Base-by-base conservation (phyloP, 2,888 invertebrate genomes). In the Drosophila falleni region DNA sequence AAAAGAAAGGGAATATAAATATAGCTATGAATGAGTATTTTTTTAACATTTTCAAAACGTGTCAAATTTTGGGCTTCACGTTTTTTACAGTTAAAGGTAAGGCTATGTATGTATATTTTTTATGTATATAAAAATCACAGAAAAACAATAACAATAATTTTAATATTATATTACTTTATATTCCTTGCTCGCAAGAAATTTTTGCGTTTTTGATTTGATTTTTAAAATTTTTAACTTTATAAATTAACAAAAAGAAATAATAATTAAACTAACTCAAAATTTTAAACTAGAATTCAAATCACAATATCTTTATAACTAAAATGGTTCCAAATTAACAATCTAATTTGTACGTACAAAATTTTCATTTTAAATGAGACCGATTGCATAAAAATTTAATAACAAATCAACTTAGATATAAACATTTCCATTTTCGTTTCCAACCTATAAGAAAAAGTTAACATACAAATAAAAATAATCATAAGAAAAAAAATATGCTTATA, bases 291-390 rank as follows among this genome's bases (percentile, higher is more conserved):
- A 71, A 64, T 79, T 44, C 70, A 68, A 87, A 83, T 83, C 85
- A 83, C 81, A 81, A 65, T 42, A 29, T 53, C 41, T 73, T 81
- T 72, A 50, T 26, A 71, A 78, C 60, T 68, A 50, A 63, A 67
- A 1, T 55, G 55, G 42, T 66, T 80, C 13, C 37, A 55, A 41
- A 58, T 53, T 67, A 78, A 83, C 44, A 73, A 62, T 59, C 60
- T 73, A 85, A 78, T 81, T 85, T 81, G 74, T 85, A 81, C 87
- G 74, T 39, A 62, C 67, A 9, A 35, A 58, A 65, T 55, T 62
- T 65, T 37, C 68, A 85, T 70, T 69, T 77, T 11, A 68, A 64
- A 69, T 86, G 84, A 84, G 87, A 84, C 83, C 83, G 72, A 86
- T 86, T 75, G 51, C 67, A 61, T 63, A 81, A 68, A 61, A 67